These are phyloP conservation scores for Harpalus rubripes DNA, from an alignment of 2,888 invertebrate genomes.

Conservation along the genomic window DNA sequence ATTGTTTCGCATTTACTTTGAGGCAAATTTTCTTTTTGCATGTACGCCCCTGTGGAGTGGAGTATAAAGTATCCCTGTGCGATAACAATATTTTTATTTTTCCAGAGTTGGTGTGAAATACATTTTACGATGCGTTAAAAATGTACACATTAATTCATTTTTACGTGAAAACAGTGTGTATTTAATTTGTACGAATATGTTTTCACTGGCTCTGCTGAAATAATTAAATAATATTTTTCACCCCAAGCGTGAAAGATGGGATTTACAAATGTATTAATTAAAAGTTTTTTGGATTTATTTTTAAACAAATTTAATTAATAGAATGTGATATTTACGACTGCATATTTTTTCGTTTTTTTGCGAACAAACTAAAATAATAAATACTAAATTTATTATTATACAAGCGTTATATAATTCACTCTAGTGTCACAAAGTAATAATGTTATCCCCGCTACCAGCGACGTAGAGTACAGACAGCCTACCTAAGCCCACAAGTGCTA, in stretches of 20 bases:
- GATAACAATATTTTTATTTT: conserved; percentile 36
- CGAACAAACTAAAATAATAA: not conserved
- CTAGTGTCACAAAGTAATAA: too few relatives aligned
- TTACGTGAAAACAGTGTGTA: conserved; percentile 19
- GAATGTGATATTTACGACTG: not conserved
- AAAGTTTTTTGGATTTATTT: conserved; percentile 1
- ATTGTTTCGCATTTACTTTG: not conserved
- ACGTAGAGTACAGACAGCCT: too few relatives aligned
- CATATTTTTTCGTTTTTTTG: not conserved
- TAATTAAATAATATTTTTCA: conserved; percentile 33
- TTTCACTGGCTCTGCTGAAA: not conserved
- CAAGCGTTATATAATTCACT: too few relatives aligned
- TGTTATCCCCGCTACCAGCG: too few relatives aligned
- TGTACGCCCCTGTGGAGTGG: not conserved
- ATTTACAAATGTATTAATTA: not conserved
- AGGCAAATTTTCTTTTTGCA: not conserved
- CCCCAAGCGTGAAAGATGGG: not conserved
- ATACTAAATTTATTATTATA: not conserved
- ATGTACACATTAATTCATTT: conserved; percentile 41
- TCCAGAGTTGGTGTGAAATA: conserved; percentile 24
- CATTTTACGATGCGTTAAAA: conserved; percentile 43
- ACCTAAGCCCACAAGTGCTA: too few relatives aligned
- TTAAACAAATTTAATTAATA: conserved; percentile 16
- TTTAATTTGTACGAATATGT: conserved; percentile 42
- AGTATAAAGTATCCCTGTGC: not conserved